phyloP scores from a whole-genome alignment of 23 tunicate genomes.

The Halocynthia aurantium region DNA sequence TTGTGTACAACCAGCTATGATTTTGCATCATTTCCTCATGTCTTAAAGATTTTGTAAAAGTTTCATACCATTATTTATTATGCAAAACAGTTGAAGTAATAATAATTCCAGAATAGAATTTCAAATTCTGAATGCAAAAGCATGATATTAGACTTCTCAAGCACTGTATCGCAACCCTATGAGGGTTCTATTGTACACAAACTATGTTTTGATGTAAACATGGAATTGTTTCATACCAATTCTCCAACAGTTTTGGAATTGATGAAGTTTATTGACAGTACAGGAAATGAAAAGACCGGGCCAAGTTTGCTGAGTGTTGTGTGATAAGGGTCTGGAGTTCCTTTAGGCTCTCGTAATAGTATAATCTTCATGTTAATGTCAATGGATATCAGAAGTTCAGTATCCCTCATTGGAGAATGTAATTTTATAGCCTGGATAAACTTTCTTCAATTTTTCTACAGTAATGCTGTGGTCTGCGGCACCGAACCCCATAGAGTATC shows the following conservation, averaged over 20 bases:
- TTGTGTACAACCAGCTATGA: too few species aligned
- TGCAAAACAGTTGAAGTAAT: too few species aligned
- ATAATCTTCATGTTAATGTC: slow-evolving; percentile 29
- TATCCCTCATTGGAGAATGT: slow-evolving; percentile 85
- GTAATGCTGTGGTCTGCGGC: slow-evolving; percentile 90
- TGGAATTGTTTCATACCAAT: background rate
- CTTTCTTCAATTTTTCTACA: slow-evolving; percentile 28
- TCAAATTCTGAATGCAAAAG: too few species aligned
- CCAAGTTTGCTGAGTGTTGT: slow-evolving; percentile 22
- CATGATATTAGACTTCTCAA: too few species aligned
- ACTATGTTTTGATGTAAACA: too few species aligned
- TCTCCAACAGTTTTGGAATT: slow-evolving; percentile 25
- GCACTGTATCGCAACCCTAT: too few species aligned
- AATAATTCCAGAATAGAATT: too few species aligned
- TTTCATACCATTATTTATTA: too few species aligned
- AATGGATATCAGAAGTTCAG: slow-evolving; percentile 3
- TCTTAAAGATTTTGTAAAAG: too few species aligned
- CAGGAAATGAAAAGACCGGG: slow-evolving; percentile 38
- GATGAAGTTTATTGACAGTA: slow-evolving; percentile 37
- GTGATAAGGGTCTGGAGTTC: slow-evolving; percentile 30
- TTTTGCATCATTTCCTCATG: too few species aligned
- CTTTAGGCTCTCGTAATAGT: slow-evolving; percentile 16
- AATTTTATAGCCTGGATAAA: slow-evolving; percentile 67
- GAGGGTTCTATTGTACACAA: too few species aligned
- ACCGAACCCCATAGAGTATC: slow-evolving; percentile 95